A percentile compares a stretch with the other conserved stretches of the same genome.
Conservation (phyloP, 2,888 invertebrate genomes). For the Campoplex nolae region DNA sequence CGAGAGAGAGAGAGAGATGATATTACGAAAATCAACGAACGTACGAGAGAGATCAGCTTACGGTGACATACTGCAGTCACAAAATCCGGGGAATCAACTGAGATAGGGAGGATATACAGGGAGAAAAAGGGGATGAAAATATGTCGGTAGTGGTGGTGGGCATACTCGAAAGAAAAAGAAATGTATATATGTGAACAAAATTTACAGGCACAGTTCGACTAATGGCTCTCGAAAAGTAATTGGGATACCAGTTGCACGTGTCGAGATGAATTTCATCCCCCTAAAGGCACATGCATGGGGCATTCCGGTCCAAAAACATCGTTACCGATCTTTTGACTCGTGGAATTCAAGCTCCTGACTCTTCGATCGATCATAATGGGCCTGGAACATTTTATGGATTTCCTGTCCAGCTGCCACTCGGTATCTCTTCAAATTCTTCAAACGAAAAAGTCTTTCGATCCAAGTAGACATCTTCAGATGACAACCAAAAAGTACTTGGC, state of each 20-base stretch:
- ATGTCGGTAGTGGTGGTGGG: conserved; percentile 24
- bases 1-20: conserved; percentile 6
- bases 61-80: conserved; percentile 32
- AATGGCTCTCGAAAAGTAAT: conserved; percentile 77
- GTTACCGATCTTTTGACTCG: not conserved
- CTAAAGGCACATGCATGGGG: conserved; percentile 43
- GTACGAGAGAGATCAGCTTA: conserved; percentile 31
- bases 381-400: not conserved
- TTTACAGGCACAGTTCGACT: conserved; percentile 66
- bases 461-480: not conserved
- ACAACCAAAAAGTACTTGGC: not conserved
- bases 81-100: conserved; percentile 29
- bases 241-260: conserved; percentile 80
- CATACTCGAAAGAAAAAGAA: conserved; percentile 64
- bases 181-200: conserved; percentile 63
- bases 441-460: too few species aligned
- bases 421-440: too few species aligned
- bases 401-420: not conserved
- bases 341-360: not conserved
- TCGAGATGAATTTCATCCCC: conserved; percentile 75
- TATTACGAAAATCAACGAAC: conserved; percentile 16
- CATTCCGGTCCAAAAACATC: not conserved
- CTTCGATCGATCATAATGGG: not conserved
- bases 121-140: conserved; percentile 58
- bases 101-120: conserved; percentile 20